phyloP scores from a whole-genome alignment of 2,113 vertebrate species.

The Colossoma macropomum region DNA sequence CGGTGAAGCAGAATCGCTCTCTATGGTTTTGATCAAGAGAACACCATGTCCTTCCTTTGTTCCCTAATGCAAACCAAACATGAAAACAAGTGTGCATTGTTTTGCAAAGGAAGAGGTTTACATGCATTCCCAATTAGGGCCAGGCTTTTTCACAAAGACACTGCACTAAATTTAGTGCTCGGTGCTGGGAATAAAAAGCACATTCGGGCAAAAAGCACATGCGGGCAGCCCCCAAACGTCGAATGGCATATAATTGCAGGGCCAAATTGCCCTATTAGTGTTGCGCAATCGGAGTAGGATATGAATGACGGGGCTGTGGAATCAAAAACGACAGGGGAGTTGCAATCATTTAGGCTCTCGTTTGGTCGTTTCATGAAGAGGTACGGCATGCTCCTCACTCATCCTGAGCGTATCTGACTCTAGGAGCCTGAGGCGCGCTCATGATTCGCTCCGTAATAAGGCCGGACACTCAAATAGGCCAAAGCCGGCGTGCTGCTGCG shows the following conservation, averaged over 20 bases:
- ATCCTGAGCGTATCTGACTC: constrained; percentile 24
- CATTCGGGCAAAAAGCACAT: constrained; percentile 18
- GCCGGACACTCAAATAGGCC: constrained; percentile 23
- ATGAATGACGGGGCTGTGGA: constrained; percentile 51
- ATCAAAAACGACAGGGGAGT: constrained; percentile 34
- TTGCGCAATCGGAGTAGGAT: constrained; percentile 30
- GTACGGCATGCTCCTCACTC: constrained; percentile 19
- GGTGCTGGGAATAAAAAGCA: constrained; percentile 25
- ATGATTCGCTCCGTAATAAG: constrained; percentile 7
- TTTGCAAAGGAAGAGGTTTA: constrained; percentile 43
- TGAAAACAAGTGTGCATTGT: constrained; percentile 54
- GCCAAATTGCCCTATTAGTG: constrained; percentile 54
- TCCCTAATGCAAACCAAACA: constrained; percentile 58
- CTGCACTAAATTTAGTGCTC: constrained; percentile 48
- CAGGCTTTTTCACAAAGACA: constrained; percentile 9
- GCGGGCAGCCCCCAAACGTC: constrained; percentile 12
- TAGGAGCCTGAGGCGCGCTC: constrained; percentile 5
- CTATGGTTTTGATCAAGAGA: constrained; percentile 54
- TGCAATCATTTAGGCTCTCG: constrained; percentile 34
- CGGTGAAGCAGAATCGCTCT: constrained; percentile 27
- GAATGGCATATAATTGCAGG: constrained; percentile 35
- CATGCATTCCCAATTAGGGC: constrained; percentile 52
- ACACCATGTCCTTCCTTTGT: constrained; percentile 56
- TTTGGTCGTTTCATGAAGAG: constrained; percentile 12
- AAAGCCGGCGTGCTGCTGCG: neutral